Percentiles rank a stretch among this genome's conserved stretches.
These are phyloP conservation scores for Macaria liturata DNA, from an alignment of 2,888 invertebrate species.

Conservation along the genomic window DNA sequence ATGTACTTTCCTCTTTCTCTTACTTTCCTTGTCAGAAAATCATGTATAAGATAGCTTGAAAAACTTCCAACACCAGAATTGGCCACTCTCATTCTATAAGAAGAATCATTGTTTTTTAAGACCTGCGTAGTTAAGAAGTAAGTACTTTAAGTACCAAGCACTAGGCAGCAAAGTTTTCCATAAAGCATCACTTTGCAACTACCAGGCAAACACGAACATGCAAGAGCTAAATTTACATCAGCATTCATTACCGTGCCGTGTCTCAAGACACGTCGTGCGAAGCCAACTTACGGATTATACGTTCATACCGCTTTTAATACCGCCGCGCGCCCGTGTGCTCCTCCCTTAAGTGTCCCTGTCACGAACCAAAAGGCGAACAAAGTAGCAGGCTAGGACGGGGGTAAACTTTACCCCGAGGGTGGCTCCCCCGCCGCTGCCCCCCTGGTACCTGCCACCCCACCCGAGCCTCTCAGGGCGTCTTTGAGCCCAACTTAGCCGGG, in stretches of 20 bases:
- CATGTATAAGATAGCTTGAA: no score
- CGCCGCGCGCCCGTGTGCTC: slow-evolving; percentile 60
- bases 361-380: slow-evolving; percentile 80
- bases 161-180: no score
- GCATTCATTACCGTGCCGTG: slow-evolving; percentile 15
- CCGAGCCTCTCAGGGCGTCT: slow-evolving; percentile 79
- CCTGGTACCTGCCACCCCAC: slow-evolving; percentile 57
- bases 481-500: slow-evolving; percentile 77
- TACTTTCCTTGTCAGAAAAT: no score
- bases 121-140: no score
- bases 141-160: no score
- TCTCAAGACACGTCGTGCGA: slow-evolving; percentile 17
- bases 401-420: slow-evolving; percentile 76
- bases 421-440: slow-evolving; percentile 60
- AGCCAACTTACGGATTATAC: slow-evolving; percentile 47
- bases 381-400: slow-evolving; percentile 68
- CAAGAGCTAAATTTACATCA: slow-evolving; percentile 16
- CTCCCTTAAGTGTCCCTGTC: slow-evolving; percentile 82
- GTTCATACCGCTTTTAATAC: slow-evolving; percentile 52
- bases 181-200: no score
- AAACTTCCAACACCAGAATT: no score
- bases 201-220: background rate
- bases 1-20: no score
- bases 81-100: no score
- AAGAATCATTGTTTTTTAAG: no score